Conservation (phyloP, 2,888 invertebrate genomes). For the Eupelmus urozonus region DNA sequence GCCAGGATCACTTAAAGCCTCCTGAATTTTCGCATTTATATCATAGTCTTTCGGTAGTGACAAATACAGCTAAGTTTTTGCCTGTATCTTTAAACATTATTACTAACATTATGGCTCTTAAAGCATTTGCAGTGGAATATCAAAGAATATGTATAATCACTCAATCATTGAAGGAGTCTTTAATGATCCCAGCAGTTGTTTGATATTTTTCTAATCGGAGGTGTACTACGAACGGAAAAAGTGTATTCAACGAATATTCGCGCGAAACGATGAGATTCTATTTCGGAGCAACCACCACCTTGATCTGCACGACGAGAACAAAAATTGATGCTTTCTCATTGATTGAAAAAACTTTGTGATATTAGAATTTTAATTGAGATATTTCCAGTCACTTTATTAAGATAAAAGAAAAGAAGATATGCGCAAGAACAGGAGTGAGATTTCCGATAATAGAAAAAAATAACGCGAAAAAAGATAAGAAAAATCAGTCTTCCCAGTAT, state of each 20-base stretch:
- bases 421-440: constrained; percentile 52
- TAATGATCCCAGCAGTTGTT: constrained; percentile 52
- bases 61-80: constrained; percentile 37
- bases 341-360: constrained; percentile 60
- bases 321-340: constrained; percentile 54
- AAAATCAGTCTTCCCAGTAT: constrained; percentile 64
- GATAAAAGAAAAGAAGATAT: constrained; percentile 45
- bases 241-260: constrained; percentile 60
- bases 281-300: constrained; percentile 42
- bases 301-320: constrained; percentile 47
- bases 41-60: constrained; percentile 42
- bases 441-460: constrained; percentile 57
- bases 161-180: constrained; percentile 44
- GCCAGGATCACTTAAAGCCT: constrained; percentile 44
- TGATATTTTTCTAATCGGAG: constrained; percentile 59
- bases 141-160: constrained; percentile 26
- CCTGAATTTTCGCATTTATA: constrained; percentile 53
- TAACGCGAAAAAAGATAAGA: constrained; percentile 51
- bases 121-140: constrained; percentile 33
- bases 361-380: constrained; percentile 62
- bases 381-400: constrained; percentile 56
- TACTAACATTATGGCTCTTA: constrained; percentile 9
- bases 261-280: constrained; percentile 40
- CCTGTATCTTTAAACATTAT: constrained; percentile 15
- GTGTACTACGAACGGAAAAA: constrained; percentile 51